Evolutionary conservation across 2,888 invertebrate genomes (phyloP).

Genomic region (Trachelus stipa): DNA sequence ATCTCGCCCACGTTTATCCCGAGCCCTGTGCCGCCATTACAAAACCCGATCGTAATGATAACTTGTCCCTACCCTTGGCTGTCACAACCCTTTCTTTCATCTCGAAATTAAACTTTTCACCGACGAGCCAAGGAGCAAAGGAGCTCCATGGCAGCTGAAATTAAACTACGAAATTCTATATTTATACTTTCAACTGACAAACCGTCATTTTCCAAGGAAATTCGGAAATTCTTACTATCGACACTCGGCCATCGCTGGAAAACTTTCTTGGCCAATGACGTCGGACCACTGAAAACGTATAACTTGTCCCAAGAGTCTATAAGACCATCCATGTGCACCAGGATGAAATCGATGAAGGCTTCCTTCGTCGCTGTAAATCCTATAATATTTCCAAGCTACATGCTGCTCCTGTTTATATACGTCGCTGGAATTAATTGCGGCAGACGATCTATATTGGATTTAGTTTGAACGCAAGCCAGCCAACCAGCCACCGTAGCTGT

Average conservation of each 20-base stretch:
- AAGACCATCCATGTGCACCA: not conserved
- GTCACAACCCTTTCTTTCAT: not conserved
- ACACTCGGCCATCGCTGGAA: not conserved
- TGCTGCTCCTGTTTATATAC: constrained; percentile 25
- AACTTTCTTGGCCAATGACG: not conserved
- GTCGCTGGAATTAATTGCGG: constrained; percentile 45
- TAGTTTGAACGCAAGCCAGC: constrained; percentile 39
- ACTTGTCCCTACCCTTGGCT: not conserved
- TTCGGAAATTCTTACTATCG: not conserved
- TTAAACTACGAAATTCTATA: not conserved
- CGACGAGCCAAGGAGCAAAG: not conserved
- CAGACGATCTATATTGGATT: constrained; percentile 48
- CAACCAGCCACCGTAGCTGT: constrained; percentile 37
- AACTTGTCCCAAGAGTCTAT: constrained; percentile 8
- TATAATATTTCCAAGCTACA: constrained; percentile 6
- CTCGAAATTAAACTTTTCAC: not conserved
- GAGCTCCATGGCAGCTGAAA: not conserved
- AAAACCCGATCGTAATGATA: not conserved
- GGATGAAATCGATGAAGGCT: constrained; percentile 1
- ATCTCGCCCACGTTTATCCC: not conserved
- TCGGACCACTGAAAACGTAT: not conserved
- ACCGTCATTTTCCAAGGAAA: not conserved
- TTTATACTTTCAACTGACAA: not conserved
- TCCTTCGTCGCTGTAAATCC: not conserved
- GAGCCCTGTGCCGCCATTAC: not conserved